A percentile compares a stretch with the other conserved stretches of the same genome.
Evolutionary conservation across 1,140 invertebrate genomes (phyloP).

Genomic region (Delia radicum): DNA sequence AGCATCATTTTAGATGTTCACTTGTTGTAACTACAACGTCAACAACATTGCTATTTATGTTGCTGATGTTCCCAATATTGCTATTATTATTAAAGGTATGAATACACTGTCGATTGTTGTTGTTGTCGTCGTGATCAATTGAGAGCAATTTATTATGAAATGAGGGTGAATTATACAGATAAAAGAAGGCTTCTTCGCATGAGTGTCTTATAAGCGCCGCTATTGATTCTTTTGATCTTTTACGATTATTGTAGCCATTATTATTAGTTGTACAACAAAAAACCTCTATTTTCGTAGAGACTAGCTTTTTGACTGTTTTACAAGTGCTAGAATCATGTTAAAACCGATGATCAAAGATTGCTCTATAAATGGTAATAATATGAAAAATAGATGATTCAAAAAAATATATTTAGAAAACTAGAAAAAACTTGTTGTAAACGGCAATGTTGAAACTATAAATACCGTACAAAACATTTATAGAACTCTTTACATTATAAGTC

Average conservation of each 20-base stretch:
- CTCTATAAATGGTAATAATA: not conserved
- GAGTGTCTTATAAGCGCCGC: not conserved
- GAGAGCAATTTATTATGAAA: constrained; percentile 58
- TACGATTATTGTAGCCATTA: constrained; percentile 28
- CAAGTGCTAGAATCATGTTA: not conserved
- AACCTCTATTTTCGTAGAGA: not conserved
- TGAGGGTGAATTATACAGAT: constrained; percentile 57
- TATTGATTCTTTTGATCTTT: constrained; percentile 26
- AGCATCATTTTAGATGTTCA: not conserved
- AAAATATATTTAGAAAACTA: too few relatives aligned
- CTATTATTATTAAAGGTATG: not conserved
- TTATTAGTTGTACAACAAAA: not conserved
- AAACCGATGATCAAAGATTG: not conserved
- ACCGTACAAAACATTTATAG: too few relatives aligned
- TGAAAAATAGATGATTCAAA: not conserved
- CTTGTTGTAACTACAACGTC: not conserved
- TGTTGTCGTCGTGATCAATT: constrained; percentile 55
- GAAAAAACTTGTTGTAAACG: too few relatives aligned
- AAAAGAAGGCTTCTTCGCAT: constrained; percentile 28
- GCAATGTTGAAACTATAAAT: too few relatives aligned
- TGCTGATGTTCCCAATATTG: not conserved
- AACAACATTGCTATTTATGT: not conserved
- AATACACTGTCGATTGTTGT: not conserved
- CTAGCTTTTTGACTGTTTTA: not conserved
- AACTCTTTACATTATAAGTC: too few relatives aligned